Conservation (phyloP, 23 tunicate genomes). For the Trididemnum nubilum region DNA sequence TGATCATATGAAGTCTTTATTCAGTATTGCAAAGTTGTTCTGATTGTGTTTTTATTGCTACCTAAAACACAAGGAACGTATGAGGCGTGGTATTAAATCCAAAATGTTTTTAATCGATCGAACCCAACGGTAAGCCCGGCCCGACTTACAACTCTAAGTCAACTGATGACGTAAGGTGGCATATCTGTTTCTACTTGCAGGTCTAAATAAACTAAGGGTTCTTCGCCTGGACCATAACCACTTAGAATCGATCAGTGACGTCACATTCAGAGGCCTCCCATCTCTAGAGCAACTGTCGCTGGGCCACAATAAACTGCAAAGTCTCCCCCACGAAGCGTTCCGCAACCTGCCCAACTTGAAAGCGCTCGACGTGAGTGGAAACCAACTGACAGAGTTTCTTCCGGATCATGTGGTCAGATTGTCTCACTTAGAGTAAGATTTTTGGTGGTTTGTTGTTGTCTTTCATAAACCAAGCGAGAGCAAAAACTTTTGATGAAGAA, state of each 20-base stretch:
- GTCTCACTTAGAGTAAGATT: constrained; percentile 1
- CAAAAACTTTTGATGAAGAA: too few relatives aligned
- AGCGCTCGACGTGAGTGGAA: constrained; percentile 9
- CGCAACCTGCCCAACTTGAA: background rate
- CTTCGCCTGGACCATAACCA: constrained; percentile 13
- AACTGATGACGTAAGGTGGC: too few relatives aligned
- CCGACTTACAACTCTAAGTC: too few relatives aligned
- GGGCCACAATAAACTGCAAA: background rate
- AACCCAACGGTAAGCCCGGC: too few relatives aligned
- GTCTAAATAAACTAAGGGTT: background rate
- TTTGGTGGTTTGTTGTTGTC: background rate
- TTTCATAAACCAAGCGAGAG: background rate
- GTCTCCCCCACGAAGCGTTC: background rate
- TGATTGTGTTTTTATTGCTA: too few relatives aligned
- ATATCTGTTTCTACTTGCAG: too few relatives aligned
- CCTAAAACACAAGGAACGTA: too few relatives aligned
- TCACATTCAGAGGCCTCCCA: background rate
- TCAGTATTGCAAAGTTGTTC: too few relatives aligned
- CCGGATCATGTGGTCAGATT: background rate
- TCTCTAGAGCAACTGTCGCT: background rate
- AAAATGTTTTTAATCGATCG: too few relatives aligned
- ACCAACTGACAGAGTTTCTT: background rate
- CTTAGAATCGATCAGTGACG: background rate
- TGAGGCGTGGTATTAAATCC: too few relatives aligned
- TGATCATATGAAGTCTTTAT: too few relatives aligned